A percentile compares a stretch with the other conserved stretches of the same genome.
These are phyloP conservation scores for Cyrtodaria siliqua DNA, from an alignment of 2,888 invertebrate genomes.

Conservation along the genomic window DNA sequence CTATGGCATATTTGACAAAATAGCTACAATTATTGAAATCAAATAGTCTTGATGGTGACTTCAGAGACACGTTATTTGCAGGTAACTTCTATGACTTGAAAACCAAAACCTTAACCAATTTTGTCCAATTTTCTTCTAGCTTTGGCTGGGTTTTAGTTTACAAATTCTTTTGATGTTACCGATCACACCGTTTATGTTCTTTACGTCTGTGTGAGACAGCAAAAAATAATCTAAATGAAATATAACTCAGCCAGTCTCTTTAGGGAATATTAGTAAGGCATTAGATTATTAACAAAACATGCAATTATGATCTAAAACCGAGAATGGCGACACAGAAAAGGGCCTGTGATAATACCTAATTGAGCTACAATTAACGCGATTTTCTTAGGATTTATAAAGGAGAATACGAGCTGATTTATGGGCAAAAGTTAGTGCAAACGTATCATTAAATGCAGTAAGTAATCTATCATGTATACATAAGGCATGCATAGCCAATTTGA, in stretches of 20 bases:
- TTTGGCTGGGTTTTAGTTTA: slow-evolving; percentile 16
- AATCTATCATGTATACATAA: background rate
- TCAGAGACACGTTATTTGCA: slow-evolving; percentile 16
- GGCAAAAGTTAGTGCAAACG: slow-evolving; percentile 11
- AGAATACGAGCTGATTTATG: slow-evolving; percentile 23
- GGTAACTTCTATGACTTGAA: slow-evolving; percentile 26
- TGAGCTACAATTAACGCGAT: too few species aligned
- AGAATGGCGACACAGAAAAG: slow-evolving; percentile 21
- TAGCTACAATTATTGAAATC: slow-evolving; percentile 6
- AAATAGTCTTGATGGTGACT: slow-evolving; percentile 34
- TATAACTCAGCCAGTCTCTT: too few species aligned
- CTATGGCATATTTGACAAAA: background rate
- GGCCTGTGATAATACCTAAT: slow-evolving; percentile 8
- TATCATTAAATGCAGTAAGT: slow-evolving; percentile 8
- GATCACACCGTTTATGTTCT: background rate
- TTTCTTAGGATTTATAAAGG: slow-evolving; percentile 23
- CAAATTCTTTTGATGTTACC: slow-evolving; percentile 29
- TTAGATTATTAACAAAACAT: too few species aligned
- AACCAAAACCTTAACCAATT: slow-evolving; percentile 18
- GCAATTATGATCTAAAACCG: background rate
- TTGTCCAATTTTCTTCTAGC: slow-evolving; percentile 17
- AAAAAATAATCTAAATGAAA: too few species aligned
- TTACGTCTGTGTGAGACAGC: too few species aligned
- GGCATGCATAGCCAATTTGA: too few species aligned
- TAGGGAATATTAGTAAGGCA: too few species aligned